Conservation (phyloP, 1,140 invertebrate genomes). For the Goniozus legneri region DNA sequence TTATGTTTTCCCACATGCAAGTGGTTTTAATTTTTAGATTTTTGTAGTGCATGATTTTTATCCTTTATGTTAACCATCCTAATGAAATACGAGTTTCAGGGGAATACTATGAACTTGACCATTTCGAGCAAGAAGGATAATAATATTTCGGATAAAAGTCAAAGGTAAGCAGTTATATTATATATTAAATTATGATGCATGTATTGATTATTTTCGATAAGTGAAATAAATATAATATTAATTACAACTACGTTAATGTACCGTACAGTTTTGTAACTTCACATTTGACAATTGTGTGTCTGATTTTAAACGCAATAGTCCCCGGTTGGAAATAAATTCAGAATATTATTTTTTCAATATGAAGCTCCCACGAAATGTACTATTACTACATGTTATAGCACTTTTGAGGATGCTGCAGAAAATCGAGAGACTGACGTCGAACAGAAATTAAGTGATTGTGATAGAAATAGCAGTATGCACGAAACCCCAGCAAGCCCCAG, state of each 20-base stretch:
- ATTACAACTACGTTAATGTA: too few relatives aligned
- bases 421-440: background rate
- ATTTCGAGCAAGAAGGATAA: too few relatives aligned
- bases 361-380: background rate
- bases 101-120: constrained; percentile 23
- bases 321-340: too few relatives aligned
- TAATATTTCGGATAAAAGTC: too few relatives aligned
- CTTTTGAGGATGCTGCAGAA: background rate
- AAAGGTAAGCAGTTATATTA: too few relatives aligned
- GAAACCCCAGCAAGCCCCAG: constrained; percentile 50
- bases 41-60: constrained; percentile 28
- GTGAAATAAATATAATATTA: too few relatives aligned
- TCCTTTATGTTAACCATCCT: constrained; percentile 27
- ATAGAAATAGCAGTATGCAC: constrained; percentile 12
- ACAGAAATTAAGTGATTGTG: background rate
- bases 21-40: constrained; percentile 20
- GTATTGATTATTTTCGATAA: too few relatives aligned
- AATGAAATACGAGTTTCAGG: constrained; percentile 39
- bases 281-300: too few relatives aligned
- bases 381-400: constrained; percentile 13
- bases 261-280: too few relatives aligned
- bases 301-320: too few relatives aligned
- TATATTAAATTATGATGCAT: too few relatives aligned
- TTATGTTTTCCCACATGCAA: constrained; percentile 1
- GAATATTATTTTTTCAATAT: too few relatives aligned